Base-by-base conservation (phyloP, 2,113 vertebrate genomes). In the Machaerirhynchus nigripectus region DNA sequence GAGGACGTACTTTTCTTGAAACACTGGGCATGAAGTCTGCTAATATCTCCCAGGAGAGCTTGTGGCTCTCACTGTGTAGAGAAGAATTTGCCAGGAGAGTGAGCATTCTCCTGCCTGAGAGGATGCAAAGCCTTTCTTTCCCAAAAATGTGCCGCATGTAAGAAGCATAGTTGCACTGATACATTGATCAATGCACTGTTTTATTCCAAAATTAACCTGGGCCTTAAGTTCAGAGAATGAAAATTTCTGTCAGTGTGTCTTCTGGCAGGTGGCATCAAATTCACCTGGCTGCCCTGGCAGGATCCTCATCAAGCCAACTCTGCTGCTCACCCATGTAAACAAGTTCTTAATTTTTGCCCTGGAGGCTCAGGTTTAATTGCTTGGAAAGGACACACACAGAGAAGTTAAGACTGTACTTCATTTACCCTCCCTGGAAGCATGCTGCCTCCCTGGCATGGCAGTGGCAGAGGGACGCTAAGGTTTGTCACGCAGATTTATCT, bases 111-210 rank as follows among this genome's bases (percentile, higher is more conserved):
- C 27, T 56, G 15, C 33, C 27, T 56, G 26, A 89, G 37, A 71
- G 12, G 7, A 8, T 78, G 31, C 4, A 80, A 89, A 81, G 17
- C 5, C 35, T 78, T 89, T 52, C 3, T 26, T 89, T 84, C 46
- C 49, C 2, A 1, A 82, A 60, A 84, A 24, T 1, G 0, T 22
- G 4, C 22, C 47, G 28, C 24, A 3, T 26, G 2, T 55, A 55
- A 70, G 50, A 69, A 85, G 46, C 22, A 6, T 8, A 47, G 52
- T 68, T 50, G 26, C 20, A 68, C 24, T 35, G 21, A 42, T 26
- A 40, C 4, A 9, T 7, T 53, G 28, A 61, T 30, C 44, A 23
- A 16, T 57, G 47, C 3, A 11, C 15, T 37, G 7, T 22, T 87
- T 92, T 73, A 24, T 44, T 87, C 37, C 46, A 64, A 93, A 73